Evolutionary conservation across 2,113 vertebrate species (phyloP), one percentile per base, ranked within the genome.

Genomic region (Burhinus oedicnemus): DNA sequence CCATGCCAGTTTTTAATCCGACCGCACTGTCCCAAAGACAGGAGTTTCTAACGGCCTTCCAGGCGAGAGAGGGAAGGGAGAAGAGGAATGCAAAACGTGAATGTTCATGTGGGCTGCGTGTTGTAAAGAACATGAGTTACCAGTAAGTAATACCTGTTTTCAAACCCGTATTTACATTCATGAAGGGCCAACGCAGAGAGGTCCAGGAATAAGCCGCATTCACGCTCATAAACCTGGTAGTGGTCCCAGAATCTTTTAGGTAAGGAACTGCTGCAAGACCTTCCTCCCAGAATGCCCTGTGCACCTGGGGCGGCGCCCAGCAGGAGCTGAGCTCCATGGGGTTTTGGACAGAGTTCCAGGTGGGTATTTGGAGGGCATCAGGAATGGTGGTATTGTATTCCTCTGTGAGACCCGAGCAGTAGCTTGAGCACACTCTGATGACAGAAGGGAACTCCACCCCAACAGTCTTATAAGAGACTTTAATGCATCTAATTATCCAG

Each of bases 1-100:
- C 32, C 5, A 5, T 1, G 0, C 26, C 58, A 64, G 61, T 5
- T 68, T 64, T 87, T 26, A 87, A 72, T 45, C 27, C 0, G 0
- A 44, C 40, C 49, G 66, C 36, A 29, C 21, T 18, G 75, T 36
- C 75, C 38, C n/a, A 34, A 60, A 64, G 51, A 77, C 27, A 34
- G 32, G 64, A 38, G 54, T 47, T 92, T 85, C 51, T 45, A 62
- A 89, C 81, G 45, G 54, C 62, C 57, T 70, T 88, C 74, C 23
- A 58, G 30, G 34, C 0, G 1, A 42, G 22, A 55, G 15, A 78
- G 7, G 51, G 47, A 16, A 82, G 57, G 17, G 20, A 45, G 30
- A 90, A 40, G 26, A 69, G 21, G 66, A 95, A 70, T 13, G 8
- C 62, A 80, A 44, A 69, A 29, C 0, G 0, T 44, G 18, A 65